phyloP scores from a whole-genome alignment of 2,888 invertebrate species.

The Patella caerulea region DNA sequence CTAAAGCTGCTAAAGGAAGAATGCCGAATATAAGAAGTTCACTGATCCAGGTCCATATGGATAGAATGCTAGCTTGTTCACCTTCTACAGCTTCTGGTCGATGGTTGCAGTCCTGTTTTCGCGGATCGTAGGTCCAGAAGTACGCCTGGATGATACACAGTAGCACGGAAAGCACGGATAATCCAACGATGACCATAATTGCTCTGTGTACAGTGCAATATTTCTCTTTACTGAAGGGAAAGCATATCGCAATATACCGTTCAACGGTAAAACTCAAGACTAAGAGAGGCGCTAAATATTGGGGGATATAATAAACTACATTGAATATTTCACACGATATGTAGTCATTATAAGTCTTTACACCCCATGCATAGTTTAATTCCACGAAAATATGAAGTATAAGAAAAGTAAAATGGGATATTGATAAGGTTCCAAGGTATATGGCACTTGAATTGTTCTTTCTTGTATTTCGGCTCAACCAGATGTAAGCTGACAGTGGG shows the following conservation, averaged over 20 bases:
- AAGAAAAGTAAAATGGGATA: slow-evolving; percentile 65
- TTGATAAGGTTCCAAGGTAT: slow-evolving; percentile 67
- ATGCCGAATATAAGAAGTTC: slow-evolving; percentile 65
- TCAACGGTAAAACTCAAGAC: slow-evolving; percentile 71
- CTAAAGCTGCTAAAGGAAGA: slow-evolving; percentile 63
- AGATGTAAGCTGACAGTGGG: slow-evolving; percentile 65
- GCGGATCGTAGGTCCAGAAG: slow-evolving; percentile 63
- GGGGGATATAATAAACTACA: slow-evolving; percentile 59
- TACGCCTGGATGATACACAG: slow-evolving; percentile 64
- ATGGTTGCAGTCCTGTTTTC: slow-evolving; percentile 50
- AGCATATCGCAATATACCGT: slow-evolving; percentile 67
- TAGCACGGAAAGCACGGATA: slow-evolving; percentile 49
- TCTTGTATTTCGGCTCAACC: slow-evolving; percentile 64
- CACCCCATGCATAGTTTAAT: slow-evolving; percentile 66
- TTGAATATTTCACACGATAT: slow-evolving; percentile 64
- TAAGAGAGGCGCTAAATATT: slow-evolving; percentile 67
- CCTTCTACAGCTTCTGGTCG: slow-evolving; percentile 36
- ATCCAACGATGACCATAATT: slow-evolving; percentile 48
- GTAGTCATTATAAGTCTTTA: slow-evolving; percentile 52
- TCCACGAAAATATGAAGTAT: slow-evolving; percentile 65
- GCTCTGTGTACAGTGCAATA: slow-evolving; percentile 67
- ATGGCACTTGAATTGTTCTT: slow-evolving; percentile 69
- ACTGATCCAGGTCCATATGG: slow-evolving; percentile 65
- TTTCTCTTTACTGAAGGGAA: slow-evolving; percentile 63
- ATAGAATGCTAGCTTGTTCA: slow-evolving; percentile 47